Evolutionary conservation across 2,888 invertebrate species (phyloP), one percentile per base, ranked within the genome.

Genomic region (Acleris holmiana): DNA sequence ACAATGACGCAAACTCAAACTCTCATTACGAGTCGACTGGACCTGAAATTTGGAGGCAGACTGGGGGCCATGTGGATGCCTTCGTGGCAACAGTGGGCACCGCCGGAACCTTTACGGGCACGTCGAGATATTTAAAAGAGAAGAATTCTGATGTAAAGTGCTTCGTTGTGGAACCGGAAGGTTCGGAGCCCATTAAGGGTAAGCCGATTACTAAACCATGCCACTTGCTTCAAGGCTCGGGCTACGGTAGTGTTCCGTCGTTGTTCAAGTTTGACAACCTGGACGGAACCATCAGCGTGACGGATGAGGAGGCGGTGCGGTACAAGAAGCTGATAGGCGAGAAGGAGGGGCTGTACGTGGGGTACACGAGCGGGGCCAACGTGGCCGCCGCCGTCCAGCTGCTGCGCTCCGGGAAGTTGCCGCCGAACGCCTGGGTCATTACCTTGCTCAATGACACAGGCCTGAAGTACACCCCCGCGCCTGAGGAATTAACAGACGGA

Each of bases 1-100:
- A 79, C 64, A 91, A 91, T 55, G 73, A 78, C 0, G 80, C 76
- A 0, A 91, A 91, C 65, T 73, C 83, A 2, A 73, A 79, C 0
- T 77, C 91, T 0, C 91, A 92, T 74, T 92, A 91, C 69, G 66
- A 75, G n/a, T 82, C 84, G 1, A 92, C 92, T 0, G 91, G 92
- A 0, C 92, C 91, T 1, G 91, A 92, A 71, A 91, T 92, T 68
- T 92, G 91, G 91, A 81, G 74, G 55, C 91, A 92, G 67, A 89
- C 91, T 5, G 91, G 91, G 10, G 84, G 89, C 19, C 88, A 72
- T 2, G 83, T 92, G 2, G 90, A 92, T 56, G 91, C 82, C 1
- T 91, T 91, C 61, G 77, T 91, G 10, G 88, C 88, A 0, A 83
- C 89, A 2, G 87, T 91, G 1, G 91, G 91, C 1, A 92, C 91